Base-by-base conservation (phyloP, 2,113 vertebrate genomes). In the Oriolus oriolus region DNA sequence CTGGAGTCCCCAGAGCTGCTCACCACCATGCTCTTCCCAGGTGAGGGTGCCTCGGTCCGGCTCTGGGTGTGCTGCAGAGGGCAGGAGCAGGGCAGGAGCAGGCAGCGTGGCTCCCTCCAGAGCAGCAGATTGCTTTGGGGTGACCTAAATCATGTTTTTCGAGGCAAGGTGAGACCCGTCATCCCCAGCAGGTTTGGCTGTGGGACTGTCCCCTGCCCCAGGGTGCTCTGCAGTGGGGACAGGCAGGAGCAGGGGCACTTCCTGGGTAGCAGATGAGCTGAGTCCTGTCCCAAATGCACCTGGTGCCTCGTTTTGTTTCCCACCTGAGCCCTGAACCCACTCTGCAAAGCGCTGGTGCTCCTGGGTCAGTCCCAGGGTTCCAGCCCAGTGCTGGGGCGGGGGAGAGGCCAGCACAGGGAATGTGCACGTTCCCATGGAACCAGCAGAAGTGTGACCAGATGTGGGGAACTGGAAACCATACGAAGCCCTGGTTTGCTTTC, bases 21-120 rank as follows among this genome's bases (percentile, higher is more conserved):
- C 61, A 98, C 98, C 79, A 99, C 99, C 42, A 99, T 99, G 98
- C 97, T 99, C 64, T 98, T 99, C 87, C 99, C 99, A 98, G 99
- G 99, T 99, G 91, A 49, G 57, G 35, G 12, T 15, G 18, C 37
- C 52, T 14, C 1, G 2, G 31, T 6, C 7, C 53, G 53, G 66
- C 66, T 27, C 56, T 0, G 2, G 16, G 2, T 8, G 37, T 7
- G 70, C 61, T 27, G 52, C 50, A 42, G 27, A 75, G 41, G 39
- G 56, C 41, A 33, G 85, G 52, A 57, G 73, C 68, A 16, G 68
- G 44, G 52, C 77, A 75, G 53, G 49, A 28, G 2, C 33, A 22
- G 74, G 37, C 6, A 3, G 30, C 20, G 16, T 0, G 23, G 15
- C 53, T 65, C 37, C 10, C 19, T 65, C 13, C 31, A 15, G 69